Percentiles rank a stretch among this genome's conserved stretches.
phyloP scores from a whole-genome alignment of 2,888 invertebrate species.

The Sesia apiformis region DNA sequence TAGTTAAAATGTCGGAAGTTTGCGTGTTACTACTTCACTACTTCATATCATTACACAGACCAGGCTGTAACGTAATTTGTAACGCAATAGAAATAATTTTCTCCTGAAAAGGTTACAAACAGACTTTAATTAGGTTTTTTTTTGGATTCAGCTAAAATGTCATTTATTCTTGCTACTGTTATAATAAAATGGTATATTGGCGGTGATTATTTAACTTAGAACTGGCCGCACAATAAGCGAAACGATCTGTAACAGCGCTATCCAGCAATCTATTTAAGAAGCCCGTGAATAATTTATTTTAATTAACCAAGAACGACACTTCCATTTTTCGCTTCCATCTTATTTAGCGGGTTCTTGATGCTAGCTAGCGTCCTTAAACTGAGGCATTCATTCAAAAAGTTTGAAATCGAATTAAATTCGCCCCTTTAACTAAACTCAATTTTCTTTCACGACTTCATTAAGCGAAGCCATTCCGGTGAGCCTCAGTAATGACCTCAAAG shows the following conservation, averaged over 20 bases:
- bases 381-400: constrained; percentile 67
- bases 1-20: constrained; percentile 34
- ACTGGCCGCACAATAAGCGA: constrained; percentile 9
- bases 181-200: too few species aligned
- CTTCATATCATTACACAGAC: too few species aligned
- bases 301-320: constrained; percentile 57
- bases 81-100: too few species aligned
- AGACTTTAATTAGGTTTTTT: too few species aligned
- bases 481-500: constrained; percentile 69
- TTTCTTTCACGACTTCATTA: constrained; percentile 72
- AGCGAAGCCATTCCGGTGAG: constrained; percentile 67
- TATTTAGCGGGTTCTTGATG: constrained; percentile 52
- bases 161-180: too few species aligned
- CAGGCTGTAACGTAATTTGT: too few species aligned
- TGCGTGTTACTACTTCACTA: constrained; percentile 3
- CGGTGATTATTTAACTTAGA: too few species aligned
- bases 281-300: constrained; percentile 61
- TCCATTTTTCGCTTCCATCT: constrained; percentile 57
- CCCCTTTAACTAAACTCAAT: constrained; percentile 72
- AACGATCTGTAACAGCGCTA: constrained; percentile 50
- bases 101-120: too few species aligned
- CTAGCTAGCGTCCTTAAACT: constrained; percentile 44
- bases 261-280: constrained; percentile 48
- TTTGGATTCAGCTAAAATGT: too few species aligned
- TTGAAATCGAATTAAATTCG: constrained; percentile 71